These are phyloP conservation scores for Plumapathes pennacea DNA, from an alignment of 92 coral and sea anemone genomes.

Conservation along the genomic window DNA sequence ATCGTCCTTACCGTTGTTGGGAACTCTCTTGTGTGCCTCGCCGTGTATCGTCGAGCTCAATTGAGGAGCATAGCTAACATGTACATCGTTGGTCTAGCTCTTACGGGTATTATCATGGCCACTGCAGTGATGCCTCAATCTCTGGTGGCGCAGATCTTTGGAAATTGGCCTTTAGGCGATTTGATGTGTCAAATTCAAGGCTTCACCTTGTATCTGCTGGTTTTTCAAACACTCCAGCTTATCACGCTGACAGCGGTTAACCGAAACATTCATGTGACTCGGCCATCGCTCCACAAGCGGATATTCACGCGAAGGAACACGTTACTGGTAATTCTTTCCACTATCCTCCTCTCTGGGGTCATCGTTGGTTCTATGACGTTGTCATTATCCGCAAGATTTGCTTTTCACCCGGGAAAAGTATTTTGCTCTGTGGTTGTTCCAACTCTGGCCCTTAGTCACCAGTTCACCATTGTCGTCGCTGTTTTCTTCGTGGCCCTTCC, in stretches of 20 bases:
- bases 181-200: constrained; percentile 81
- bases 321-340: constrained; percentile 42
- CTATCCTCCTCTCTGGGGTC: constrained; percentile 41
- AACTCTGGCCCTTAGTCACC: constrained; percentile 23
- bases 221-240: constrained; percentile 78
- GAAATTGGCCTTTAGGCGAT: constrained; percentile 59
- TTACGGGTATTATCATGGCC: constrained; percentile 67
- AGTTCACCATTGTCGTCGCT: constrained; percentile 51
- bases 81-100: constrained; percentile 65
- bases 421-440: constrained; percentile 66
- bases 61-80: constrained; percentile 73
- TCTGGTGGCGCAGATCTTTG: constrained; percentile 37
- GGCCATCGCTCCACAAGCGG: constrained; percentile 59
- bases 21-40: constrained; percentile 58
- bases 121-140: constrained; percentile 68
- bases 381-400: constrained; percentile 38
- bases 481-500: constrained; percentile 66
- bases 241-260: constrained; percentile 73
- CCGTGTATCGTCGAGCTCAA: constrained; percentile 58
- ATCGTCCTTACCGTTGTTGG: constrained; percentile 60
- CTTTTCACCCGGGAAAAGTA: constrained; percentile 81
- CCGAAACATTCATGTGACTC: constrained; percentile 65
- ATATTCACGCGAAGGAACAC: constrained; percentile 63
- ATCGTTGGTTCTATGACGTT: constrained; percentile 54
- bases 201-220: constrained; percentile 54